Conservation (phyloP, 1,140 invertebrate genomes). For the Apis dorsata region DNA sequence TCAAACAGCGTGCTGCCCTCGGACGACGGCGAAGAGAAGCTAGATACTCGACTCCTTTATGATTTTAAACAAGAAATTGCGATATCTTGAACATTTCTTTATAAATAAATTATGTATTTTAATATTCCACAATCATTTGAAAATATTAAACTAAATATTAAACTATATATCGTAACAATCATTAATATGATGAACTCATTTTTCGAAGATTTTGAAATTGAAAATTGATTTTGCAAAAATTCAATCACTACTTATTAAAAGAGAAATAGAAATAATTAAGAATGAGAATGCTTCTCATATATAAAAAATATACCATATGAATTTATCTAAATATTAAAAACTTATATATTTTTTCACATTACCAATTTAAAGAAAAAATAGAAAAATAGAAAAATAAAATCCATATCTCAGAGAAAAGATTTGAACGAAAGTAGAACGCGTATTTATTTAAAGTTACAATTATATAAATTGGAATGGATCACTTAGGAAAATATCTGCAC, state of each 20-base stretch:
- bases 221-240: neutral
- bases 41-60: slow-evolving; percentile 37
- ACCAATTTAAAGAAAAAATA: too few species aligned
- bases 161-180: neutral
- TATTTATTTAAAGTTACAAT: slow-evolving; percentile 19
- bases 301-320: too few species aligned
- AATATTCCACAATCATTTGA: neutral
- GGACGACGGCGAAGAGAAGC: slow-evolving; percentile 59
- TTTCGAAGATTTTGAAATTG: neutral
- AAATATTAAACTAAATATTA: too few species aligned
- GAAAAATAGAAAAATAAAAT: too few species aligned
- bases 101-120: neutral
- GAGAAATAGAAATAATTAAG: too few species aligned
- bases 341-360: too few species aligned
- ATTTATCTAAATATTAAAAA: too few species aligned
- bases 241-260: neutral
- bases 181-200: neutral
- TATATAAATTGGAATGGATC: slow-evolving; percentile 37
- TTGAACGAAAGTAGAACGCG: neutral
- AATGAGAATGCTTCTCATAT: too few species aligned
- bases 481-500: slow-evolving; percentile 22
- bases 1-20: slow-evolving; percentile 67
- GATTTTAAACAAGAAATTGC: slow-evolving; percentile 26
- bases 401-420: neutral
- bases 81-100: neutral